Base-by-base conservation (phyloP, 2,888 invertebrate genomes). In the Melolontha melolontha region DNA sequence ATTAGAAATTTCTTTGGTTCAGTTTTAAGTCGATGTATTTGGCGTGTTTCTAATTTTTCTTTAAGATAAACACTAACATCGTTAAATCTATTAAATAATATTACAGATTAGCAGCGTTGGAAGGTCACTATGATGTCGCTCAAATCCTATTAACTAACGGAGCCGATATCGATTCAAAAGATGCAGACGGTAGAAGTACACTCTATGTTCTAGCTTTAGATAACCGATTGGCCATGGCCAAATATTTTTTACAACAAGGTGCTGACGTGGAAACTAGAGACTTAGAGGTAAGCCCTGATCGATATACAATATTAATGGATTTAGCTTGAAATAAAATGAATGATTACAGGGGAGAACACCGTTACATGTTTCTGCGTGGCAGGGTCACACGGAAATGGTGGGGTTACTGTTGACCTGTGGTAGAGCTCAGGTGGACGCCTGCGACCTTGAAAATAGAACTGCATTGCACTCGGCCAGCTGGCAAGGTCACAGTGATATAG, bases 391-490 rank as follows among this genome's bases (percentile, higher is more conserved):
- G 0, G 95, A 96, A 72, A 95, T 97, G 94, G 96, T 96, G 0
- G 91, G 92, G 70, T 83, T 96, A 34, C 66, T 74, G 27, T 87
- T 97, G 55, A 89, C 89, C 75, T 77, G 75, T 83, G 93, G 93
- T n/a, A 90, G 91, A 63, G 96, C 96, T 1, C 88, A 90, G 76
- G 94, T 96, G 0, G 95, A 97, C 81, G 94, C 94, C 0, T 90
- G 92, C 71, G 96, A 96, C 84, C 88, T 92, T 71, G 95, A 96
- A 82, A 89, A 90, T 72, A 88, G 97, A 68, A 96, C 96, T 0
- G 95, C 97, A 0, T 84, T 97, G 71, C 97, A 97, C 85, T 96
- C 96, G 40, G 97, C 97, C 12, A 94, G 96, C 62, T 97, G 97
- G 97, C 95, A 97, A 80, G 97, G 97, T 0, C 94, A 97, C 78